Base-by-base conservation (phyloP, 2,113 vertebrate genomes). In the Gadus chalcogrammus region DNA sequence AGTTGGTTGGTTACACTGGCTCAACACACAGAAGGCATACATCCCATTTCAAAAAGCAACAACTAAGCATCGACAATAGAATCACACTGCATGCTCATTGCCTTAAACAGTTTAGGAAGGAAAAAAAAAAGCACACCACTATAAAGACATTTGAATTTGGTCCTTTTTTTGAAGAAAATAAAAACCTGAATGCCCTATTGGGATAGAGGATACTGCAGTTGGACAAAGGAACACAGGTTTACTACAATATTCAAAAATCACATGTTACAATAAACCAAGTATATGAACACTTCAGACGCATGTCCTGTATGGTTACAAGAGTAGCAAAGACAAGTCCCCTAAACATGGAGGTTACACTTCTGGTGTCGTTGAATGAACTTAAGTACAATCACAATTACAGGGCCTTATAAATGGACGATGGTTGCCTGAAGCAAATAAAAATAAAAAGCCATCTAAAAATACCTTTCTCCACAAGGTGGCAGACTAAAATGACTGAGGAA, bases 111-210 rank as follows among this genome's bases (percentile, higher is more conserved):
- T n/a, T 15, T 55, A 13, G 55, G 55, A 58, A 16, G n/a, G 2
- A 53, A 53, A 58, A 16, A 58, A 9, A 84, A 76, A 27, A 77
- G 64, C 13, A 71, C 42, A 48, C 12, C 42, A 48, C 42, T 48
- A 64, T 71, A 79, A 9, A 73, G 58, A 87, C 55, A 77, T 52
- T 61, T 27, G 13, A 17, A 58, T 58, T 58, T 58, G 55, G 55
- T 58, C 55, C 15, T 48, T 13, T 9, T 13, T 48, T 35, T 35
- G 42, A 58, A 2, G 7, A 3, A 17, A 58, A 58, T 58, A 58
- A 58, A 58, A 58, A 55, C 53, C 55, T 17, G 55, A 58, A 17
- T 58, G 5, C 13, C 55, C 15, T 13, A 58, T 58, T 16, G 55
- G 55, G n/a, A 58, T 58, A 58, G 53, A 55, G 12, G 31, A 5